Conservation (phyloP, 1,140 invertebrate genomes). For the Laodelphax striatellus region DNA sequence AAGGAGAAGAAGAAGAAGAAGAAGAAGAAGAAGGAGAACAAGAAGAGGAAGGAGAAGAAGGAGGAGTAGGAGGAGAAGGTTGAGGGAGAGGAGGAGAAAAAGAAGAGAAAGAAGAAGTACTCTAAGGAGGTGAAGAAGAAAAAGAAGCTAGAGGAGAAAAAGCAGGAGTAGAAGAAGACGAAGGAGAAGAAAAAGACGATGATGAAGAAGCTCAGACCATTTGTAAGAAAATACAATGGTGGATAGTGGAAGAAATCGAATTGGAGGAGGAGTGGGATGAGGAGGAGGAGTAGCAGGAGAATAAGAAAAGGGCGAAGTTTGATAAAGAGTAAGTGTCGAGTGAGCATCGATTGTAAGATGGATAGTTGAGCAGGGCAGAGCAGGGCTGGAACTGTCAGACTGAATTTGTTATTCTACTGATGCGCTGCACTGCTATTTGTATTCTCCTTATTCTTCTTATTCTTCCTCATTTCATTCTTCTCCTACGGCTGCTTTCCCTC, state of each 20-base stretch:
- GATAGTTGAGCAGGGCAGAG: too few species aligned
- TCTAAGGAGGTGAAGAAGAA: background rate
- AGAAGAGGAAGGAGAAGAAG: too few species aligned
- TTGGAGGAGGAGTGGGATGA: too few species aligned
- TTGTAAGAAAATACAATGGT: too few species aligned
- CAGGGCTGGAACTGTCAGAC: too few species aligned
- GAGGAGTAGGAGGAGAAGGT: background rate
- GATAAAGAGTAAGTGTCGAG: too few species aligned
- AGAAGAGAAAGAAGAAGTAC: background rate
- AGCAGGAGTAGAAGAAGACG: too few species aligned
- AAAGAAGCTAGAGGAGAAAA: background rate
- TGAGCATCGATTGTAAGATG: too few species aligned
- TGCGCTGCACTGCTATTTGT: too few species aligned
- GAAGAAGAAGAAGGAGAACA: background rate
- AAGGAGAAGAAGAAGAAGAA: background rate
- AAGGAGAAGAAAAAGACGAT: background rate
- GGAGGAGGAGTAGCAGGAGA: background rate
- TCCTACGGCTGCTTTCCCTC: background rate
- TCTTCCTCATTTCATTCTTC: background rate
- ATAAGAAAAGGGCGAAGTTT: too few species aligned
- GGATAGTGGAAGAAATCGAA: too few species aligned
- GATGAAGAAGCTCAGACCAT: background rate
- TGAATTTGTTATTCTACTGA: too few species aligned
- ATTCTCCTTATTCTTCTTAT: background rate
- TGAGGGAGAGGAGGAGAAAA: background rate